Evolutionary conservation across 2,888 invertebrate genomes (phyloP).

Genomic region (Frankliniella intonsa): DNA sequence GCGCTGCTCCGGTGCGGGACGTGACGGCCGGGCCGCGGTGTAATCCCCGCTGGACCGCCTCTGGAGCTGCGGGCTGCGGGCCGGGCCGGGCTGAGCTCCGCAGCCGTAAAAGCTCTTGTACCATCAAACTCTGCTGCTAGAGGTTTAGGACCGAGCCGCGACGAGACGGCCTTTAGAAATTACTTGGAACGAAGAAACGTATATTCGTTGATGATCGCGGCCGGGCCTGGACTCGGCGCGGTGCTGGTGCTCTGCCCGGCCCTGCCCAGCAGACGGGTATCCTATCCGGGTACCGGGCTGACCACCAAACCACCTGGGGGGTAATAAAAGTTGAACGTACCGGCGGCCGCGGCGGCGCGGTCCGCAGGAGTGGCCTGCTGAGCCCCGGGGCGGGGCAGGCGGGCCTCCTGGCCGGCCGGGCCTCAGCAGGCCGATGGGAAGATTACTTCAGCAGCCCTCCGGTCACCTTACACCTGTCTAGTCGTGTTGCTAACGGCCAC

Average conservation of each 20-base stretch:
- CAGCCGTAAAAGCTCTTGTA: not conserved
- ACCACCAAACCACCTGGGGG: not conserved
- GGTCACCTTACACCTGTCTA: too few species aligned
- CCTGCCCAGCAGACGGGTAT: not conserved
- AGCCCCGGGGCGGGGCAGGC: not conserved
- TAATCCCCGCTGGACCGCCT: not conserved
- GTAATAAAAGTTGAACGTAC: conserved; percentile 6
- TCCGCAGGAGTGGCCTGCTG: not conserved
- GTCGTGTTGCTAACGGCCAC: not conserved
- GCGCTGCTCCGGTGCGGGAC: too few species aligned
- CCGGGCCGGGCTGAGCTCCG: not conserved
- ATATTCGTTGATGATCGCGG: conserved; percentile 1
- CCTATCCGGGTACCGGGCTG: not conserved
- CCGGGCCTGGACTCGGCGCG: not conserved
- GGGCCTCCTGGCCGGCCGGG: not conserved
- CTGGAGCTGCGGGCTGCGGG: not conserved
- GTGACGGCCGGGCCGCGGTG: too few species aligned
- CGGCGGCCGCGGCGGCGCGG: not conserved
- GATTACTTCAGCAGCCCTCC: too few species aligned
- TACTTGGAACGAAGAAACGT: not conserved
- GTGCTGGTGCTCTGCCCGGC: not conserved
- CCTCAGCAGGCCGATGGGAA: too few species aligned
- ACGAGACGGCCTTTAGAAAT: not conserved
- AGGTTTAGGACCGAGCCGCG: not conserved
- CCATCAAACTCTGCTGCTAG: not conserved